Evolutionary conservation across 1,140 invertebrate genomes (phyloP), one percentile per base, ranked within the genome.

Genomic region (Fopius arisanus): DNA sequence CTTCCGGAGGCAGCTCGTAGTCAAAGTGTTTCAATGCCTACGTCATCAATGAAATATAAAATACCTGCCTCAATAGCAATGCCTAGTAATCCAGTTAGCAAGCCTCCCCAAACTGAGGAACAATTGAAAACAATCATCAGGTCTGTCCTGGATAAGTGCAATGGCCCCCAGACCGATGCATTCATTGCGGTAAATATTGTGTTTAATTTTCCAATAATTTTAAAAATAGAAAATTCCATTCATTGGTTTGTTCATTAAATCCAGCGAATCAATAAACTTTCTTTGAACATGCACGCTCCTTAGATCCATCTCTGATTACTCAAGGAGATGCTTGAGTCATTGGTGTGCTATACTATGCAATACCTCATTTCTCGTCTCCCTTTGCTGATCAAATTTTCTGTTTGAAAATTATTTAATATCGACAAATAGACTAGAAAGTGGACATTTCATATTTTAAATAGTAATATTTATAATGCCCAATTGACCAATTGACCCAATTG

Each of bases 301-400:
- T 88, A 85, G 83, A 87, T 88, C 75, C 75, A 73, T 73, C 75
- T 76, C 75, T 76, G 70, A 41, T 67, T 66, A 63, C 40, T 48
- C 48, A 63, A 67, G 43, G 75, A 76, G 84, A 86, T 87, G 85
- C 83, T 87, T 86, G 86, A 87, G 85, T 88, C 85, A 88, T 87
- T 79, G 75, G 79, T 75, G 85, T 88, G 85, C 86, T 26, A 88
- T 48, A 88, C 73, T 86, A 88, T n/a, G 80, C 81, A 83, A 84
- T 77, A 86, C 72, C 82, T 88, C 77, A 79, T 84, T 77, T 68
- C 76, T 75, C 71, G 67, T 81, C 67, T 62, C 3, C 28, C 19
- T 26, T 70, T 65, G 29, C 12, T n/a, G 54, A 72, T 63, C 16
- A 31, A 26, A 75, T 75, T 72, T 72, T 40, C 63, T n/a, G 54